These are phyloP conservation scores for Catharus minimus DNA, from an alignment of 2,113 vertebrate genomes.

Conservation along the genomic window DNA sequence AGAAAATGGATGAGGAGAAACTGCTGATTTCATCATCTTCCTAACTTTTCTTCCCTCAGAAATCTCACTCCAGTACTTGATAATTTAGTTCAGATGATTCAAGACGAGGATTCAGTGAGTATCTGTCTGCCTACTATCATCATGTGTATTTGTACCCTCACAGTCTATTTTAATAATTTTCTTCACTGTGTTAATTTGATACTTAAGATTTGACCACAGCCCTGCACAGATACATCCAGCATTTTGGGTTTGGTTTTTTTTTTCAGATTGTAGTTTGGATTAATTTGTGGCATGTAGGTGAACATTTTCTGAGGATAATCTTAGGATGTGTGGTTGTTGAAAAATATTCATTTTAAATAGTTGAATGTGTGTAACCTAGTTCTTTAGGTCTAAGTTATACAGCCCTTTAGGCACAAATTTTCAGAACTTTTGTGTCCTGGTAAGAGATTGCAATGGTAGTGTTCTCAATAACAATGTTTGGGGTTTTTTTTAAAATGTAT, in stretches of 20 bases:
- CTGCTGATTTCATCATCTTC: constrained; percentile 58
- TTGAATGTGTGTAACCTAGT: neutral
- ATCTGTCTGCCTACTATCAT: constrained; percentile 18
- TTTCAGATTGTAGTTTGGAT: neutral
- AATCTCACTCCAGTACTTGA: constrained; percentile 94
- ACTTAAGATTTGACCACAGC: neutral
- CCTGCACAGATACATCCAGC: neutral
- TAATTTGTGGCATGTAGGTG: neutral
- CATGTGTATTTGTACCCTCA: neutral
- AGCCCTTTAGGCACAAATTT: neutral
- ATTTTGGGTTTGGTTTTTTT: neutral
- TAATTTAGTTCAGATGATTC: constrained; percentile 97
- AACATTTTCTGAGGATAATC: neutral
- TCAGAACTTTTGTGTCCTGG: neutral
- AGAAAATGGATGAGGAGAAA: constrained; percentile 40
- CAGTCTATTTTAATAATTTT: neutral
- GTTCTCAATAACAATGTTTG: neutral
- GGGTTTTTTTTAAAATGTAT: neutral
- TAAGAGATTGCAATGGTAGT: neutral
- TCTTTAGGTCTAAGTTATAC: neutral
- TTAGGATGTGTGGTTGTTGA: neutral
- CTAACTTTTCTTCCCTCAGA: constrained; percentile 77
- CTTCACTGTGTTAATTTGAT: neutral
- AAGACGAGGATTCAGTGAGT: constrained; percentile 98
- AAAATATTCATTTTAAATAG: neutral